phyloP scores from a whole-genome alignment of 1,140 invertebrate species.

The Coenobita brevimanus region DNA sequence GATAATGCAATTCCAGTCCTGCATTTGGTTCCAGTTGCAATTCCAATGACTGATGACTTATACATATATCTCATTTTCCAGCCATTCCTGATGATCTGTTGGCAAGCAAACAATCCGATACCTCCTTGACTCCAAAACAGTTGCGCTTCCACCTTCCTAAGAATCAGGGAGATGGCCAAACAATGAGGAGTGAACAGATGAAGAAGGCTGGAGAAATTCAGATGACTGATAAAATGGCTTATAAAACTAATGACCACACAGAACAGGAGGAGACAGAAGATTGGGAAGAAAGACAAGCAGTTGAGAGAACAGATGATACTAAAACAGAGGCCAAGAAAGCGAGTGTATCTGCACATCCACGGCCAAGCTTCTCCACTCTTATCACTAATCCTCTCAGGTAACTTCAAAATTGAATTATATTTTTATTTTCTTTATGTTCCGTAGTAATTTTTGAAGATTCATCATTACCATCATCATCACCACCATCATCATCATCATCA shows the following conservation, averaged over 20 bases:
- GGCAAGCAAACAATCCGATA: neutral
- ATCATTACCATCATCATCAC: no score
- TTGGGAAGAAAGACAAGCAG: neutral
- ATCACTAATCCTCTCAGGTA: neutral
- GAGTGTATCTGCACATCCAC: neutral
- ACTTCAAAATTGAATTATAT: neutral
- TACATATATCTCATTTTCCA: neutral
- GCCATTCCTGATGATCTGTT: neutral
- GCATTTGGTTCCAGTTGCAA: no score
- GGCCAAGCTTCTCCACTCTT: neutral
- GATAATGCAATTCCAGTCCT: no score
- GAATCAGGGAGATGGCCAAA: no score
- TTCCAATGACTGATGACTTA: no score
- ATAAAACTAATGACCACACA: neutral
- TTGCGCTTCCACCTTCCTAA: conserved; percentile 55
- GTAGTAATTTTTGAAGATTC: neutral
- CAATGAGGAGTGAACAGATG: neutral
- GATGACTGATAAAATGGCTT: neutral
- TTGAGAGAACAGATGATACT: neutral
- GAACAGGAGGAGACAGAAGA: neutral
- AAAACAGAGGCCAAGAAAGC: neutral
- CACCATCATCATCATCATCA: no score
- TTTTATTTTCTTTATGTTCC: neutral
- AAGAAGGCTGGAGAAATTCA: neutral
- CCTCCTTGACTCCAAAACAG: conserved; percentile 50